Evolutionary conservation across 2,113 vertebrate species (phyloP), one percentile per base, ranked within the genome.

Genomic region (Xenopus borealis): DNA sequence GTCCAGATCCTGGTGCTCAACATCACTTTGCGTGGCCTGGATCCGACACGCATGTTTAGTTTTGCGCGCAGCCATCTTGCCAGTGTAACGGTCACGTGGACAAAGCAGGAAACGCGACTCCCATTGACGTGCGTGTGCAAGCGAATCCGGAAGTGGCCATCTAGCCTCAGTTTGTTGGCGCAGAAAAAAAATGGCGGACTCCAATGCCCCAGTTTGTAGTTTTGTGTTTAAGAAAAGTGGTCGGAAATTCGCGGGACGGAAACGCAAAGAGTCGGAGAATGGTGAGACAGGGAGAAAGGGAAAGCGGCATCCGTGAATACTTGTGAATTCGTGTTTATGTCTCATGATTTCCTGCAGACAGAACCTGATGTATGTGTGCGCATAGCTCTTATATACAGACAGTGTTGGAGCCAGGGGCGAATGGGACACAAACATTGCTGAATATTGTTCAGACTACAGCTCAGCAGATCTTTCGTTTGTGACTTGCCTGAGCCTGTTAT

Each of bases 151-250:
- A 2, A 1, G 46, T 30, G 7, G 6, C 11, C 12, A 3, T 27
- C 23, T 9, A 40, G 33, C 33, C 33, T 7, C 3, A 4, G 47
- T 0, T 6, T 4, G 47, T 12, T 12, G 94, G 94, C 92, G 92
- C 90, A 82, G 93, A 91, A 0, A 53, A 0, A 53, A 84, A 0
- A 44, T 11, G 9, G 27, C 16, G 12, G 63, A 66, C 14, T 45
- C 72, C 82, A 87, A 0, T 63, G 81, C 0, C 0, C 23, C 0
- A 0, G 85, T 91, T 0, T 95, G 95, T 66, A 87, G 88, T 46
- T 95, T 94, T 83, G 16, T 93, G 0, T 96, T 95, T 79, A 94
- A 92, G 82, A 95, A 94, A 83, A 90, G 89, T 0, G 87, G 72
- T 0, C 89, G 81, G 44, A 92, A 92, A 69, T 92, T 93, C 47